Conservation (phyloP, 2,888 invertebrate species). For the Ichneumon xanthorius region DNA sequence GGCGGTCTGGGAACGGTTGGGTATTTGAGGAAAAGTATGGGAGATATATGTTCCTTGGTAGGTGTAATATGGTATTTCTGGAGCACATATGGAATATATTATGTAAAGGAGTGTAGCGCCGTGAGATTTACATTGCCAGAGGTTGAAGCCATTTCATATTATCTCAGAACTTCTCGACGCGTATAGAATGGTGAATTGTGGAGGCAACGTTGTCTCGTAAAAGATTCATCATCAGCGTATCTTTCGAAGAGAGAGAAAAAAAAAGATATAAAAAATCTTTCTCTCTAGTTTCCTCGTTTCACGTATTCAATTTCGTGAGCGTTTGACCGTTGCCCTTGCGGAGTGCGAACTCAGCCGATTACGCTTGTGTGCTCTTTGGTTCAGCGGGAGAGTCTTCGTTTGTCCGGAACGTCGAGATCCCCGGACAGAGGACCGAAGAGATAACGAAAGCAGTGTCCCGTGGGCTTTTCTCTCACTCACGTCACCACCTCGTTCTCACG, state of each 20-base stretch:
- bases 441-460: slow-evolving; percentile 9
- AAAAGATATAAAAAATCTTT: neutral
- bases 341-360: slow-evolving; percentile 38
- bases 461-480: slow-evolving; percentile 6
- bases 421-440: slow-evolving; percentile 3
- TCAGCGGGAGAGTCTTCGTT: slow-evolving; percentile 23
- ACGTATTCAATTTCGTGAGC: slow-evolving; percentile 46
- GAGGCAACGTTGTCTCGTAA: neutral
- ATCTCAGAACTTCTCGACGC: neutral
- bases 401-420: slow-evolving; percentile 16
- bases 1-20: neutral
- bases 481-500: slow-evolving; percentile 12
- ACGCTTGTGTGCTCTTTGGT: slow-evolving; percentile 45
- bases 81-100: slow-evolving; percentile 26
- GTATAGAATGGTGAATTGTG: slow-evolving; percentile 1
- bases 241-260: neutral
- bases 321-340: slow-evolving; percentile 16
- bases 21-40: slow-evolving; percentile 5
- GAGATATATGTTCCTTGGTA: neutral
- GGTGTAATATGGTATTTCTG: slow-evolving; percentile 6
- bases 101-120: neutral
- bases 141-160: neutral
- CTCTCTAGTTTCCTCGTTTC: slow-evolving; percentile 1
- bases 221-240: slow-evolving; percentile 10
- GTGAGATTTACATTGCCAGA: slow-evolving; percentile 15